Percentiles rank a stretch among this genome's conserved stretches.
These are phyloP conservation scores for Candidula unifasciata DNA, from an alignment of 2,888 invertebrate genomes.

Conservation along the genomic window DNA sequence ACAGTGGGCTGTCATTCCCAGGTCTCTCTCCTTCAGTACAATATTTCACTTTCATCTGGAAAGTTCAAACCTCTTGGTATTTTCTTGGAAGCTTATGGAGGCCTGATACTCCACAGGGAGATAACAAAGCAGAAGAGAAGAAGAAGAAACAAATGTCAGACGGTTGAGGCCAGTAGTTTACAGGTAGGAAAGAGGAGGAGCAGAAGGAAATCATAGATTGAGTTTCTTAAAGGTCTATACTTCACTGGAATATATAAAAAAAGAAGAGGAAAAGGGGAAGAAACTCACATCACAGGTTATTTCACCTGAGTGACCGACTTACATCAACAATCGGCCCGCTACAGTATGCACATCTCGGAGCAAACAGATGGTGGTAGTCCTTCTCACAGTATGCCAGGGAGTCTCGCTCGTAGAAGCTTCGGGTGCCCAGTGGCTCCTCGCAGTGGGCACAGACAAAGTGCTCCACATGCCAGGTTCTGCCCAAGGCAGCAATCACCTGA, in stretches of 20 bases:
- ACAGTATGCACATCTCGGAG: slow-evolving; percentile 98
- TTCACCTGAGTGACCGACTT: slow-evolving; percentile 77
- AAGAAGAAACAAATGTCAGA: too few relatives aligned
- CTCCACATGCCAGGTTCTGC: slow-evolving; percentile 99
- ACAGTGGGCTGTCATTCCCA: too few relatives aligned
- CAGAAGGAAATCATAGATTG: not conserved
- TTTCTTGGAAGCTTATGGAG: too few relatives aligned
- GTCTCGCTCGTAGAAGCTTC: slow-evolving; percentile 98
- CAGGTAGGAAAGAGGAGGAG: too few relatives aligned
- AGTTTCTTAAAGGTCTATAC: not conserved
- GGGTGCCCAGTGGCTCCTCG: slow-evolving; percentile 95
- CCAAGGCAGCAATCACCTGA: slow-evolving; percentile 94
- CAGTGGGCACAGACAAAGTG: slow-evolving; percentile 98
- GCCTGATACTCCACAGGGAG: too few relatives aligned
- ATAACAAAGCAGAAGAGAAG: too few relatives aligned
- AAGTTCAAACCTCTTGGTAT: too few relatives aligned
- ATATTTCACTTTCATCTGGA: too few relatives aligned
- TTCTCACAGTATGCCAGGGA: slow-evolving; percentile 98
- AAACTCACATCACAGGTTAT: too few relatives aligned
- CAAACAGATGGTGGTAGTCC: slow-evolving; percentile 98
- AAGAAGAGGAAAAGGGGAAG: too few relatives aligned
- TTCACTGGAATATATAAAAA: not conserved
- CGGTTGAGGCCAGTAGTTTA: too few relatives aligned
- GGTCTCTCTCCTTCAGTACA: too few relatives aligned
- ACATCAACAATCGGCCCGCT: slow-evolving; percentile 99